phyloP scores from a whole-genome alignment of 2,888 invertebrate genomes.

The Latrodectus hesperus region DNA sequence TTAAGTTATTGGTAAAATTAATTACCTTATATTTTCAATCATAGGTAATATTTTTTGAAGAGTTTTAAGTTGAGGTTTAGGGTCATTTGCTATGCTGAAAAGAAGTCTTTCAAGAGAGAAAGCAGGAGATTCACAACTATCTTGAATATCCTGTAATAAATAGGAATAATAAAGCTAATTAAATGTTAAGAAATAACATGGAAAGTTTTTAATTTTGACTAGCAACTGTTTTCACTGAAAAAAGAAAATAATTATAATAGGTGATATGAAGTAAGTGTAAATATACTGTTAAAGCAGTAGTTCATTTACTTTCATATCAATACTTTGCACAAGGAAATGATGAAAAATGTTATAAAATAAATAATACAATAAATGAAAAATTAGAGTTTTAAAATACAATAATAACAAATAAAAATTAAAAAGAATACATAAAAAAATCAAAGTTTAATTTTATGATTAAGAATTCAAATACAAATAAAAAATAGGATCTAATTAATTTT shows the following conservation, averaged over 20 bases:
- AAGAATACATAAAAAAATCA: too few species aligned
- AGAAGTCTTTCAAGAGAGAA: conserved; percentile 90
- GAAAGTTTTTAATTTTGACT: not conserved
- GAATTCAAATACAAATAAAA: too few species aligned
- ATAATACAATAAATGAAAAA: too few species aligned
- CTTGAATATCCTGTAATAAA: conserved; percentile 81
- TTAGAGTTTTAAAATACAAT: too few species aligned
- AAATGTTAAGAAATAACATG: not conserved
- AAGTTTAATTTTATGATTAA: too few species aligned
- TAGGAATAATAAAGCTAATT: not conserved
- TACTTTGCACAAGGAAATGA: too few species aligned
- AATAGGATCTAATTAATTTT: too few species aligned
- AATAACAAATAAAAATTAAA: too few species aligned
- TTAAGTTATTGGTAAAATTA: not conserved
- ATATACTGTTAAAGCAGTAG: not conserved
- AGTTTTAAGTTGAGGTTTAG: conserved; percentile 78
- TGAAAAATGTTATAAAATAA: too few species aligned
- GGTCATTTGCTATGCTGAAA: conserved; percentile 83
- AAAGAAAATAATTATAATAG: not conserved
- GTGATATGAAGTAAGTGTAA: not conserved
- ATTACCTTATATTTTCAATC: conserved; percentile 78
- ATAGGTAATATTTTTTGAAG: conserved; percentile 81
- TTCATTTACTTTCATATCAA: too few species aligned
- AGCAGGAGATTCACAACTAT: conserved; percentile 91
- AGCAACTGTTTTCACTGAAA: not conserved